A percentile compares a stretch with the other conserved stretches of the same genome.
phyloP scores from a whole-genome alignment of 2,113 vertebrate genomes.

The Labeo rohita region DNA sequence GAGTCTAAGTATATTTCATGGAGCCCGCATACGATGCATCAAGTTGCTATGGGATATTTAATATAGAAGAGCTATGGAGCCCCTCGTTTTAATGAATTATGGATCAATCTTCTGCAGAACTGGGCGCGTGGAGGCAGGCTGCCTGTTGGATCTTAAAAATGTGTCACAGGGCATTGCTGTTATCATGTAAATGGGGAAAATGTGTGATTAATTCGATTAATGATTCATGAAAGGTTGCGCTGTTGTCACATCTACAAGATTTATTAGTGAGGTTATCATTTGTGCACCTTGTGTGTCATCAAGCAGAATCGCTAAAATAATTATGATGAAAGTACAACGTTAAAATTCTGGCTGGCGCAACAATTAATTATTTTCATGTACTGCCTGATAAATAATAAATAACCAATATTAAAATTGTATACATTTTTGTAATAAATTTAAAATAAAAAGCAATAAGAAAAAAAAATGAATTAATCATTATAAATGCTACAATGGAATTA shows the following conservation, averaged over 20 bases:
- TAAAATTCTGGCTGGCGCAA: not conserved
- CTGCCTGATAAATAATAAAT: not conserved
- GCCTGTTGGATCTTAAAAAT: constrained; percentile 13
- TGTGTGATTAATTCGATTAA: constrained; percentile 35
- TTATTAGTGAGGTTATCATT: constrained; percentile 26
- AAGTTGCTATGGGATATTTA: constrained; percentile 27
- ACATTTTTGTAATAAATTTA: not conserved
- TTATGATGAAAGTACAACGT: not conserved
- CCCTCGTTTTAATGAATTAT: constrained; percentile 50
- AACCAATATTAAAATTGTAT: not conserved
- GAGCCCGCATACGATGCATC: constrained; percentile 10
- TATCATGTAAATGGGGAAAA: constrained; percentile 22
- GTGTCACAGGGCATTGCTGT: not conserved
- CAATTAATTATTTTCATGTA: not conserved
- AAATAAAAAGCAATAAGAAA: not conserved
- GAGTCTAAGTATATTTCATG: constrained; percentile 35
- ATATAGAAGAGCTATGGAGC: constrained; percentile 12
- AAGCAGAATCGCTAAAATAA: not conserved
- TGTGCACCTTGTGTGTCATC: not conserved
- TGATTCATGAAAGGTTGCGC: constrained; percentile 31
- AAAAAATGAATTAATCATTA: not conserved
- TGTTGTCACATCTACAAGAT: constrained; percentile 22
- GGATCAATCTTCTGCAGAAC: constrained; percentile 25
- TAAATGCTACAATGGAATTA: not conserved
- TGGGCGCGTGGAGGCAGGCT: not conserved